These are phyloP conservation scores for Volucella inflata DNA, from an alignment of 2,888 invertebrate genomes.

Conservation along the genomic window DNA sequence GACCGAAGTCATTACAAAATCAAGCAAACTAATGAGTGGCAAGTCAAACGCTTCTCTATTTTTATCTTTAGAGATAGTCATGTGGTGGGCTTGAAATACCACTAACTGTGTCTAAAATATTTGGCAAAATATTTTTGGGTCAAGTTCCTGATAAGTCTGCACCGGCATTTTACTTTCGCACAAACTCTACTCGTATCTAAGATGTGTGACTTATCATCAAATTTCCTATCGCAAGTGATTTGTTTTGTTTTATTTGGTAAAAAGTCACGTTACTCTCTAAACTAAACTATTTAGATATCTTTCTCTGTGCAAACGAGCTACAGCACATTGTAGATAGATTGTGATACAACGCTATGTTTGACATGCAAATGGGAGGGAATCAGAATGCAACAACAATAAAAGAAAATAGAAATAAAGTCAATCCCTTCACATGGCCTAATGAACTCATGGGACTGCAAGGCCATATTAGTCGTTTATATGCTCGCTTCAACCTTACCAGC, in stretches of 20 bases:
- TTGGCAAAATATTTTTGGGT: too few species aligned
- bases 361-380: slow-evolving; percentile 39
- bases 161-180: too few species aligned
- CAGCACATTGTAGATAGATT: background rate
- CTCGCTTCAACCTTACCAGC: slow-evolving; percentile 53
- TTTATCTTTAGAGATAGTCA: too few species aligned
- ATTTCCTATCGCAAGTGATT: too few species aligned
- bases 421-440: slow-evolving; percentile 75
- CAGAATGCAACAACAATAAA: slow-evolving; percentile 22
- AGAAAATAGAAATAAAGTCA: slow-evolving; percentile 58
- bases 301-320: background rate
- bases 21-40: too few species aligned
- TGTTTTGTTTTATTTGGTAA: background rate
- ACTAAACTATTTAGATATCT: background rate
- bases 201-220: too few species aligned
- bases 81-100: too few species aligned
- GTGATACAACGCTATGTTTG: background rate
- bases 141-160: too few species aligned
- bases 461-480: slow-evolving; percentile 51
- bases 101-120: too few species aligned
- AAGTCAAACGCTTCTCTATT: too few species aligned
- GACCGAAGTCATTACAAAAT: too few species aligned
- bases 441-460: slow-evolving; percentile 72
- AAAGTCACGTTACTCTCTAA: background rate
- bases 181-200: too few species aligned